These are phyloP conservation scores for Halcyon chelicuti DNA, from an alignment of 2,797 vertebrate species.

Conservation along the genomic window DNA sequence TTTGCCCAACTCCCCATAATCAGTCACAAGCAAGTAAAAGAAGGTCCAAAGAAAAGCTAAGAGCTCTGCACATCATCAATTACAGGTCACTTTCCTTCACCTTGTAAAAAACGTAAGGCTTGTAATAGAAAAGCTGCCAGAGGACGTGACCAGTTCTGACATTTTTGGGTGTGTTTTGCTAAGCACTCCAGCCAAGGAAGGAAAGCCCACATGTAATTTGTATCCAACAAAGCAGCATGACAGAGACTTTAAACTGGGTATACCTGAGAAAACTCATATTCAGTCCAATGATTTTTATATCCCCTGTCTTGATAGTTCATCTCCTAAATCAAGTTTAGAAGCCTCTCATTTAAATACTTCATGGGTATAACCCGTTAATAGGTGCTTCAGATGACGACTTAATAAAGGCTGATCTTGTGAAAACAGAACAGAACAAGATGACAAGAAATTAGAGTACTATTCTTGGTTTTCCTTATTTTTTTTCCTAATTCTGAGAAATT, in stretches of 20 bases:
- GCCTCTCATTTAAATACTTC: constrained; percentile 28
- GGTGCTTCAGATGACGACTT: constrained; percentile 41
- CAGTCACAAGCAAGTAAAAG: background rate
- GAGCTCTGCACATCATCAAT: background rate
- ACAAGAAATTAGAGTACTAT: constrained; percentile 51
- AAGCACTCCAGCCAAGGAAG: background rate
- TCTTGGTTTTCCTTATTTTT: constrained; percentile 12
- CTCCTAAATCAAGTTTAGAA: constrained; percentile 5
- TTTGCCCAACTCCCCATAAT: background rate
- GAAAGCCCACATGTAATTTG: background rate
- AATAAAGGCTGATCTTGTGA: constrained; percentile 41
- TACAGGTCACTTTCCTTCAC: background rate
- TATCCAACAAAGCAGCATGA: background rate
- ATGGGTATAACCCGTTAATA: constrained; percentile 23
- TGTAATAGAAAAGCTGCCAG: background rate
- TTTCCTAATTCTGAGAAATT: constrained; percentile 3
- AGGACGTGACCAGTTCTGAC: background rate
- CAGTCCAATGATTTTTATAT: background rate
- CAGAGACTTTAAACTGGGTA: background rate
- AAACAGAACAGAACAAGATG: constrained; percentile 45
- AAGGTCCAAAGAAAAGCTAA: background rate
- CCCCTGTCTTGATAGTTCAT: background rate
- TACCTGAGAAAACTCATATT: background rate
- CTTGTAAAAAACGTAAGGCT: background rate
- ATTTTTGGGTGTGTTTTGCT: background rate